Evolutionary conservation across 2,888 invertebrate genomes (phyloP).

Genomic region (Stratiomys singularior): DNA sequence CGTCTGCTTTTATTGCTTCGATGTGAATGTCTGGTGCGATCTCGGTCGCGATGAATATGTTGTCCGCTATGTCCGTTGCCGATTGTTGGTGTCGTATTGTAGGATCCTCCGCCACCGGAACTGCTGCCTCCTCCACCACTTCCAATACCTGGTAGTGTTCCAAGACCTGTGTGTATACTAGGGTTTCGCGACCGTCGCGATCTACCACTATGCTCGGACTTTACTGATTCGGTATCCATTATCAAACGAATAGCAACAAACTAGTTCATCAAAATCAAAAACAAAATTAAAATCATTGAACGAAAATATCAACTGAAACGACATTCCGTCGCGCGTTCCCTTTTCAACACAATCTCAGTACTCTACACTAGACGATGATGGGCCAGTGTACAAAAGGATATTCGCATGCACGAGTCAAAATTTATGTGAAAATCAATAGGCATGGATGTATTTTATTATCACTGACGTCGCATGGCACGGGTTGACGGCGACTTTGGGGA

Average conservation of each 20-base stretch:
- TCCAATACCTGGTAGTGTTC: constrained; percentile 49
- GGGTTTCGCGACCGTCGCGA: constrained; percentile 76
- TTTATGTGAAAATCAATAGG: constrained; percentile 24
- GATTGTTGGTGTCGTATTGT: not conserved
- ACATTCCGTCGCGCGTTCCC: constrained; percentile 27
- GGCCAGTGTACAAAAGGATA: too few relatives aligned
- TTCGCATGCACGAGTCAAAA: not conserved
- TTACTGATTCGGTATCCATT: constrained; percentile 95
- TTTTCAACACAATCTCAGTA: not conserved
- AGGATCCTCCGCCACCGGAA: constrained; percentile 57
- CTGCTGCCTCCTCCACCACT: constrained; percentile 33
- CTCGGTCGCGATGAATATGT: constrained; percentile 70
- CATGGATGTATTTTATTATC: not conserved
- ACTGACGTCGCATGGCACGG: not conserved
- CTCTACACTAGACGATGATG: not conserved
- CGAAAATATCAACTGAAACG: not conserved
- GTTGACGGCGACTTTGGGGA: not conserved
- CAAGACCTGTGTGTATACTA: constrained; percentile 56
- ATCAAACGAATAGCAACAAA: constrained; percentile 53
- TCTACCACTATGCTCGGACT: constrained; percentile 90
- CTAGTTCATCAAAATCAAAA: not conserved
- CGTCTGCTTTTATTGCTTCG: constrained; percentile 72
- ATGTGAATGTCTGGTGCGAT: constrained; percentile 71
- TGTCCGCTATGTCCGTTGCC: constrained; percentile 57
- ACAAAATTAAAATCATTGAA: not conserved